Conservation (phyloP, 2,797 vertebrate genomes). For the Sebastes alutus region DNA sequence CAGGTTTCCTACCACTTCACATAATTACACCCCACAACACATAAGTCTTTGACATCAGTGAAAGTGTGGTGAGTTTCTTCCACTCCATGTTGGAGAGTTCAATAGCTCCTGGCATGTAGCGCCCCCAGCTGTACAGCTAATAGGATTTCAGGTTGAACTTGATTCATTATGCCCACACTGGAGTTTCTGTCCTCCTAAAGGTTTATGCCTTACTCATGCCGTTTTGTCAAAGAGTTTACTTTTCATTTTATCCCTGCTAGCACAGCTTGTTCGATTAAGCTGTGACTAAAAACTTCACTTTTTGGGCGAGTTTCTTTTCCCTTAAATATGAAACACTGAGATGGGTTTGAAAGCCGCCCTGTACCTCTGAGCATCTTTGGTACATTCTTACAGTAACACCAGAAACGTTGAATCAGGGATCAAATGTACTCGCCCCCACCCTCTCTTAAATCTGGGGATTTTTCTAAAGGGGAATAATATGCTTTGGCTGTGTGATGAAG, state of each 20-base stretch:
- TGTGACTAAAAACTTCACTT: slow-evolving; percentile 41
- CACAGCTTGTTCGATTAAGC: slow-evolving; percentile 42
- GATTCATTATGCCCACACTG: slow-evolving; percentile 12
- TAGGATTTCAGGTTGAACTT: slow-evolving; percentile 45
- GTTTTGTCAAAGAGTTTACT: slow-evolving; percentile 35
- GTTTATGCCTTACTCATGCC: slow-evolving; percentile 13
- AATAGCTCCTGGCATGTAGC: slow-evolving; percentile 54
- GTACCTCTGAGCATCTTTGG: slow-evolving; percentile 38
- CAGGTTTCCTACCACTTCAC: slow-evolving; percentile 37
- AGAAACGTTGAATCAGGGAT: slow-evolving; percentile 56
- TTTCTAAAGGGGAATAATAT: slow-evolving; percentile 62
- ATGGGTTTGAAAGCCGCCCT: slow-evolving; percentile 32
- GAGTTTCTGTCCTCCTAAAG: slow-evolving; percentile 11
- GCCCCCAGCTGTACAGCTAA: slow-evolving; percentile 73
- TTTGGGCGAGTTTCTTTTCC: slow-evolving; percentile 20
- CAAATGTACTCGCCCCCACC: slow-evolving; percentile 35
- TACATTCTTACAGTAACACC: slow-evolving; percentile 54
- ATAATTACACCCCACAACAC: slow-evolving; percentile 35
- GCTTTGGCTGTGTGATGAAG: slow-evolving; percentile 63
- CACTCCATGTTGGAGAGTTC: not conserved
- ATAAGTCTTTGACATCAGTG: slow-evolving; percentile 19
- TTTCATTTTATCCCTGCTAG: slow-evolving; percentile 41
- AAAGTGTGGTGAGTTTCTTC: slow-evolving; percentile 19
- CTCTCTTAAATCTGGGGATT: slow-evolving; percentile 60
- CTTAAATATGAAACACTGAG: slow-evolving; percentile 27